Base-by-base conservation (phyloP, 2,113 vertebrate species). In the Vicugna pacos region DNA sequence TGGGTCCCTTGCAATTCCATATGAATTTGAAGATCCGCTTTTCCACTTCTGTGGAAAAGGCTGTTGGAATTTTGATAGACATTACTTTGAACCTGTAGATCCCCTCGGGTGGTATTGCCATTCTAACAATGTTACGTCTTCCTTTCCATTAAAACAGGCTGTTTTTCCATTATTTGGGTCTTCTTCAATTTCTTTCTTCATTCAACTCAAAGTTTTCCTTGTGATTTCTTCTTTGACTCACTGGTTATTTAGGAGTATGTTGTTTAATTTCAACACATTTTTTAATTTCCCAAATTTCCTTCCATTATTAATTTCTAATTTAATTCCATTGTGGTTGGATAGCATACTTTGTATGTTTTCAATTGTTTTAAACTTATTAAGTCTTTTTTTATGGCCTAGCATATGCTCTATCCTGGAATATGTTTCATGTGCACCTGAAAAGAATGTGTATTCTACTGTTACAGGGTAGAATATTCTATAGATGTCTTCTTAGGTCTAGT, bases 241-340 rank as follows among this genome's bases (percentile, higher is more conserved):
- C 62, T 72, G 17, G 38, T 73, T 89, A 64, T 82, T 83, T 94
- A 72, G 50, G 56, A 73, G 4, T 65, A 8, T 72, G 20, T 82
- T 81, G 48, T 82, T 89, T 72, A 75, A 75, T 89, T 94, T 89
- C 67, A 42, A 94, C 70, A 30, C 56, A 79, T 64, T 73, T 75
- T 90, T 83, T 0, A 76, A 83, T 76, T 89, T 89, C 38, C 58
- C 56, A 38, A 67, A 89, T 67, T 65, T 83, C 15, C 17, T 65
- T 82, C 22, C 90, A 7, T 82, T 75, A 75, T 52, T 62, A 83
- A 76, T 38, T 83, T 90, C 48, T 76, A 50, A 56, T 70, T 79
- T 80, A 80, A 93, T 79, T 95, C 70, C n/a, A n/a, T 42, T 77
- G 60, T 91, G 62, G n/a, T 42, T 91, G 24, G 72, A 79, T 52